These are phyloP conservation scores for Clarias batrachus DNA, from an alignment of 2,113 vertebrate genomes.

Conservation along the genomic window DNA sequence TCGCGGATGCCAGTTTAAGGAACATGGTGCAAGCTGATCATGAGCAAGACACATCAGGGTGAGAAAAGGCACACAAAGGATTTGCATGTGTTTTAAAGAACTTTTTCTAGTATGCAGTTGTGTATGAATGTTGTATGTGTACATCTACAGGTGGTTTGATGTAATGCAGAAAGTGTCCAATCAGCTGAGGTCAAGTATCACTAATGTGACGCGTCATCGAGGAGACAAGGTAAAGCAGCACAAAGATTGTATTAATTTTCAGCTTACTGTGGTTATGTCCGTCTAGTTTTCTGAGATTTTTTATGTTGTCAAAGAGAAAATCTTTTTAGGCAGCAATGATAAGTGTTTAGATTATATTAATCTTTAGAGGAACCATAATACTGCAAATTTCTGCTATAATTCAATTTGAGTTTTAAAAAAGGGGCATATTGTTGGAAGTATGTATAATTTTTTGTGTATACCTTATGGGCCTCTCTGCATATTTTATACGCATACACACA, in stretches of 20 bases:
- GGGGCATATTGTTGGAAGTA: no score
- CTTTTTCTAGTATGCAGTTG: background rate
- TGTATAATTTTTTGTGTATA: no score
- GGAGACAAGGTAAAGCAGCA: conserved; percentile 85
- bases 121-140: background rate
- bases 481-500: no score
- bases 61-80: conserved; percentile 34
- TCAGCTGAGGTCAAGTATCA: conserved; percentile 85
- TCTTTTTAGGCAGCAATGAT: background rate
- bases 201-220: conserved; percentile 83
- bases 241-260: background rate
- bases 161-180: conserved; percentile 94
- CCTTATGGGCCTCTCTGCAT: no score
- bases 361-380: no score
- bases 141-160: conserved; percentile 89
- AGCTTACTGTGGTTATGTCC: background rate
- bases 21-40: conserved; percentile 95
- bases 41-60: conserved; percentile 91
- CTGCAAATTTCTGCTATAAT: no score
- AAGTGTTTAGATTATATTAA: background rate
- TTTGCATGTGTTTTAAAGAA: background rate
- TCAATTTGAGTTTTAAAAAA: no score
- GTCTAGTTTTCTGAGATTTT: background rate
- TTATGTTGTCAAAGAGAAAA: background rate
- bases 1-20: conserved; percentile 92